A percentile compares a stretch with the other conserved stretches of the same genome.
These are phyloP conservation scores for Dromaius novaehollandiae DNA, from an alignment of 2,113 vertebrate species.

Conservation along the genomic window DNA sequence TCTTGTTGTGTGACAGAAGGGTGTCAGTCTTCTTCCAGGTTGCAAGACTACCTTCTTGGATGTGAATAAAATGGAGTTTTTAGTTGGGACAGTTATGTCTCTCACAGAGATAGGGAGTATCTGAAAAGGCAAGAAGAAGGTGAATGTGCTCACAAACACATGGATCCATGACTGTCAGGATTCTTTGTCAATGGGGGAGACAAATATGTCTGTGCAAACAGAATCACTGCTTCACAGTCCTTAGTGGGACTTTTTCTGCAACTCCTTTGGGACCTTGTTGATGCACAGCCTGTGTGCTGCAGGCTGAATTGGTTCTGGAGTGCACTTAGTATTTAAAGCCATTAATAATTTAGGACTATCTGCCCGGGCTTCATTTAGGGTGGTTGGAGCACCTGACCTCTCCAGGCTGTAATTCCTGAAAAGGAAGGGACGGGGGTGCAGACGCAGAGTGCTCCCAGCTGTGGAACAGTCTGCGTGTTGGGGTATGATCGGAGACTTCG, in stretches of 20 bases:
- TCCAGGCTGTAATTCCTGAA: not conserved
- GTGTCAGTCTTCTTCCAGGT: not conserved
- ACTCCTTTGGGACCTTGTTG: not conserved
- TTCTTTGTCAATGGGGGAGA: not conserved
- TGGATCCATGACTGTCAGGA: not conserved
- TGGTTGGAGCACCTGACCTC: not conserved
- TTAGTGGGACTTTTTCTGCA: not conserved
- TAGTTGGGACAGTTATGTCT: not conserved
- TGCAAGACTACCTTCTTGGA: not conserved
- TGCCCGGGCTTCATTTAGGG: not conserved
- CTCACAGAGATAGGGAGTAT: not conserved
- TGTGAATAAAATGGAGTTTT: not conserved
- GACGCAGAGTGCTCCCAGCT: not conserved
- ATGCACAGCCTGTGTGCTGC: conserved; percentile 3
- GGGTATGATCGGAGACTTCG: not conserved
- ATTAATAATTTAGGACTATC: conserved; percentile 42
- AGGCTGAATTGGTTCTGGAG: not conserved
- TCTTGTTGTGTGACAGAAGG: not conserved
- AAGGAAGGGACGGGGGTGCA: not conserved
- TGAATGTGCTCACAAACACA: not conserved
- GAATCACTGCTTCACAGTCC: not conserved
- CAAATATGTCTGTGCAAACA: not conserved
- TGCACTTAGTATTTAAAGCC: conserved; percentile 33
- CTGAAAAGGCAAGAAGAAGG: not conserved
- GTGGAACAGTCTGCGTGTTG: not conserved